Base-by-base conservation (phyloP, 2,113 vertebrate genomes). In the Thunnus thynnus region DNA sequence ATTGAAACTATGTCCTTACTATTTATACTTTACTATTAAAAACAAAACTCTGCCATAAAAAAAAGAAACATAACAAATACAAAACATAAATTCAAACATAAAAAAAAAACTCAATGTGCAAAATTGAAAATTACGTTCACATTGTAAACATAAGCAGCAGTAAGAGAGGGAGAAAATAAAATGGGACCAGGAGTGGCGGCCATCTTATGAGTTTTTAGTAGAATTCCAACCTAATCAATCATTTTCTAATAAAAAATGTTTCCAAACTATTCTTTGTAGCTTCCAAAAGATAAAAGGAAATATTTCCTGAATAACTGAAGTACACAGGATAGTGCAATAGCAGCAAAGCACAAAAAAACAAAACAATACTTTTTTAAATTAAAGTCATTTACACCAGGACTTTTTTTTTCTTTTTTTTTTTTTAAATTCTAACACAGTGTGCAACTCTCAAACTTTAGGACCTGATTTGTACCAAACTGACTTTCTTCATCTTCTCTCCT, bases 61-160 rank as follows among this genome's bases (percentile, higher is more conserved):
- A 71, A 70, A 51, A 27, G 55, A 2, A 48, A 71, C 72, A 2
- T 22, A 56, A 51, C n/a, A 73, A 78, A 71, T 25, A 75, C 6
- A 78, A 58, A 83, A 62, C 20, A 55, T 17, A 32, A 76, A 63
- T 48, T 13, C 73, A 72, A 22, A 88, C 17, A 48, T 13, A 54
- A 41, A 54, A 77, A 20, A 20, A 22, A 22, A 84, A 60, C 18
- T 51, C 66, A 88, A 78, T 86, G 88, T 91, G 90, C 90, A 91
- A 86, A 83, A 72, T 77, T 46, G 51, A 88, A 82, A 65, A 71
- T 52, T 10, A 83, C 78, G 27, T 30, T 86, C 20, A 85, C 63
- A 62, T 22, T 73, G 62, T 69, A 67, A 80, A 84, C 32, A 72
- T 13, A 64, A 84, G 66, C 79, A 84, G 67, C 58, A 52, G 51